These are phyloP conservation scores for Sphaerophoria taeniata DNA, from an alignment of 2,888 invertebrate genomes.

Conservation along the genomic window DNA sequence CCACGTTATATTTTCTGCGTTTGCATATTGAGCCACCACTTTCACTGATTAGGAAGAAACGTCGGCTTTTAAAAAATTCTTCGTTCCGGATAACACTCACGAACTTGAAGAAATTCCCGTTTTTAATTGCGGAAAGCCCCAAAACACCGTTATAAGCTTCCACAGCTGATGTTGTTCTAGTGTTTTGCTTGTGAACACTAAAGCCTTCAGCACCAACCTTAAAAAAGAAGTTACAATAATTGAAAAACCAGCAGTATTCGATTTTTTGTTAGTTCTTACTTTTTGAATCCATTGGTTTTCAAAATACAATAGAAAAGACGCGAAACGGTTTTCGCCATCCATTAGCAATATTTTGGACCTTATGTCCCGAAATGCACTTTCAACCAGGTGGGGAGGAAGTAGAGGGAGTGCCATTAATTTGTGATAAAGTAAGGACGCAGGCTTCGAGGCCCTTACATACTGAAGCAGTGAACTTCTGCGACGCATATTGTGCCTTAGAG, in stretches of 20 bases:
- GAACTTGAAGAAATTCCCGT: background rate
- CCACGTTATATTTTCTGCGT: background rate
- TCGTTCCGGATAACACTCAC: background rate
- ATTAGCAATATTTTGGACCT: no score
- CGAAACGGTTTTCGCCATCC: background rate
- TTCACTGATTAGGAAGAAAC: background rate
- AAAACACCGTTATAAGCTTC: background rate
- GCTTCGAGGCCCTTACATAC: conserved; percentile 6
- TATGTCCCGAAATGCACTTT: conserved; percentile 4
- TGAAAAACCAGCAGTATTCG: background rate
- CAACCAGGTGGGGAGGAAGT: background rate
- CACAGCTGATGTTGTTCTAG: background rate
- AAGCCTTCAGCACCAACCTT: background rate
- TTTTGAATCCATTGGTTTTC: background rate
- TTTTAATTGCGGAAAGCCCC: background rate
- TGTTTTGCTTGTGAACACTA: background rate
- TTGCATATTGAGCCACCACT: background rate
- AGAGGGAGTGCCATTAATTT: conserved; percentile 10
- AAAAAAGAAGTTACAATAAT: background rate
- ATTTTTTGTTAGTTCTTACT: background rate
- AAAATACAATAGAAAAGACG: background rate
- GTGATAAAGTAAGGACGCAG: background rate
- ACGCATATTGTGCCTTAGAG: no score
- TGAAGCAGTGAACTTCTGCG: no score
- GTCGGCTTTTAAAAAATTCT: conserved; percentile 7